A percentile compares a stretch with the other conserved stretches of the same genome.
These are phyloP conservation scores for Neoascia interrupta DNA, from an alignment of 2,888 invertebrate genomes.

Conservation along the genomic window DNA sequence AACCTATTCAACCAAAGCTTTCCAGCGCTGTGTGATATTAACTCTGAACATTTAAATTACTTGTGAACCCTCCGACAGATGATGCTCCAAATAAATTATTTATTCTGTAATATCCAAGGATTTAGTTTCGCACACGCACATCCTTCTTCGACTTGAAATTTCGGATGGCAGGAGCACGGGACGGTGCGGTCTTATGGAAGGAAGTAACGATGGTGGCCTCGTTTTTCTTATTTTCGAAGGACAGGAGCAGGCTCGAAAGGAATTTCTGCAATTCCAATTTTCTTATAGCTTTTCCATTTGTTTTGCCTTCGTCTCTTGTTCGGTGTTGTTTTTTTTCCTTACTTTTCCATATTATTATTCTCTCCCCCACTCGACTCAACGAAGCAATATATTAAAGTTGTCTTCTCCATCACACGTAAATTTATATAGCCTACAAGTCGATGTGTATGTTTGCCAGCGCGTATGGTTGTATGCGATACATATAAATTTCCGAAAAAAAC, in stretches of 20 bases:
- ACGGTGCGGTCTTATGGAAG: neutral
- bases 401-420: slow-evolving; percentile 52
- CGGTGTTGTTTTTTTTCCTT: slow-evolving; percentile 26
- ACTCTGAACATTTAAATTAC: slow-evolving; percentile 59
- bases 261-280: slow-evolving; percentile 65
- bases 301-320: slow-evolving; percentile 33
- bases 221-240: slow-evolving; percentile 39
- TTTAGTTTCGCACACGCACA: slow-evolving; percentile 63
- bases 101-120: slow-evolving; percentile 60
- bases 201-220: slow-evolving; percentile 15
- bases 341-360: slow-evolving; percentile 49
- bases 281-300: slow-evolving; percentile 64
- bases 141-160: slow-evolving; percentile 34
- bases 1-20: neutral
- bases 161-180: neutral
- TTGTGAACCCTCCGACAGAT: slow-evolving; percentile 62
- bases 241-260: slow-evolving; percentile 49
- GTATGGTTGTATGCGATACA: slow-evolving; percentile 58
- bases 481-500: slow-evolving; percentile 79
- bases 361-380: neutral
- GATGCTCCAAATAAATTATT: slow-evolving; percentile 65
- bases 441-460: slow-evolving; percentile 72
- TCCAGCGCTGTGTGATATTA: slow-evolving; percentile 32
- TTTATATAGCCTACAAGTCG: slow-evolving; percentile 40
- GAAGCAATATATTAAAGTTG: slow-evolving; percentile 65